Conservation (phyloP, 2,888 invertebrate species). For the Latheticus oryzae region DNA sequence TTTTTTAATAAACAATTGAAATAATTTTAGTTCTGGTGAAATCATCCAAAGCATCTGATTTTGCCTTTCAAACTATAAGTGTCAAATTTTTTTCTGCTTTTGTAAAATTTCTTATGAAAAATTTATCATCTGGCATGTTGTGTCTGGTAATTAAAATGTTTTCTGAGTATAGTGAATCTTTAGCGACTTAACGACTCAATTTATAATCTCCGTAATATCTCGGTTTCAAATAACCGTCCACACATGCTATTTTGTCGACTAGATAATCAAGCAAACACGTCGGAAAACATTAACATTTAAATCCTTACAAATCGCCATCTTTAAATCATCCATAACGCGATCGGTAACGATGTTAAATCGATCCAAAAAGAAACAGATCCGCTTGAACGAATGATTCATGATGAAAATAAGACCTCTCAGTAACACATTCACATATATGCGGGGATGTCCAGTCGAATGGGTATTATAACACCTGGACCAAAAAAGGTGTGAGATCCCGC, state of each 20-base stretch:
- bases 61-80: no score
- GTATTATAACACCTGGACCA: constrained; percentile 41
- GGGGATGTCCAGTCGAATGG: constrained; percentile 34
- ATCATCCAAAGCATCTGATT: no score
- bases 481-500: constrained; percentile 47
- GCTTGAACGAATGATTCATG: constrained; percentile 56
- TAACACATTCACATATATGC: constrained; percentile 21
- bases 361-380: constrained; percentile 56
- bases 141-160: no score
- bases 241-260: constrained; percentile 34
- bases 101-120: no score
- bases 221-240: constrained; percentile 26
- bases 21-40: no score
- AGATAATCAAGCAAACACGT: constrained; percentile 52
- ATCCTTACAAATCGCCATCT: constrained; percentile 58
- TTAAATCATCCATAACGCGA: constrained; percentile 60
- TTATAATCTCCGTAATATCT: constrained; percentile 24
- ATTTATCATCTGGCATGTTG: no score
- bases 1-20: no score
- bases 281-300: constrained; percentile 55
- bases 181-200: constrained; percentile 28
- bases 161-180: no score
- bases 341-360: constrained; percentile 61
- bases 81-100: no score
- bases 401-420: constrained; percentile 43